Evolutionary conservation across 2,797 vertebrate genomes (phyloP), one percentile per base, ranked within the genome.

Genomic region (Ptychadena robeensis): DNA sequence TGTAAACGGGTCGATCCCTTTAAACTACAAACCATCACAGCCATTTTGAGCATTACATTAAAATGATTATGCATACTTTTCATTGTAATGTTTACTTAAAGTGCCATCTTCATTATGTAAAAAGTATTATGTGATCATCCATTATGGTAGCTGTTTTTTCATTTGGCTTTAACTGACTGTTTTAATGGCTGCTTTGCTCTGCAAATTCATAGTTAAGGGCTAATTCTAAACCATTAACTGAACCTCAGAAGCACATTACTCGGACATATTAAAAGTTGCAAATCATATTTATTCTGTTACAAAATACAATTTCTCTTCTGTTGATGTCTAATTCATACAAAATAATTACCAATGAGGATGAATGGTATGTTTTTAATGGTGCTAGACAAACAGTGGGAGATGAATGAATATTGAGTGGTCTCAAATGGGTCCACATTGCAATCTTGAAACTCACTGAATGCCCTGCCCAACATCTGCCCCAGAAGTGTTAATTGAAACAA

Each of bases 11-110:
- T 57, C n/a, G n/a, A 12, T 5, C 18, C n/a, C 15, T 65, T 75
- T 40, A 40, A 75, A 61, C n/a, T 28, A 25, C 9, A 12, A n/a
- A 28, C n/a, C 63, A 63, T 27, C 31, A 61, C 11, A 37, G 14
- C 6, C 14, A 44, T 38, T 38, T 37, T 63, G 18, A 61, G 10
- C 7, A 61, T 66, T 59, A 63, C 32, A 63, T 82, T 40, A 28
- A 38, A 38, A 63, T 75, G 63, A 82, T 63, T 53, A 40, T 22
- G 37, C 37, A 74, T 40, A 82, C 73, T 61, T 69, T 69, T 82
- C 70, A 82, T 69, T 35, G 68, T 82, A 76, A 76, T 82, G 65
- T 82, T 82, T 75, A 32, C 66, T 74, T 67, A 63, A 69, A 81
- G 63, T 76, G 53, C 61, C 65, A 76, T 69, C 27, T 69, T 69